A percentile compares a stretch with the other conserved stretches of the same genome.
phyloP scores from a whole-genome alignment of 1,140 invertebrate genomes.

The Euura saliciscinereae region DNA sequence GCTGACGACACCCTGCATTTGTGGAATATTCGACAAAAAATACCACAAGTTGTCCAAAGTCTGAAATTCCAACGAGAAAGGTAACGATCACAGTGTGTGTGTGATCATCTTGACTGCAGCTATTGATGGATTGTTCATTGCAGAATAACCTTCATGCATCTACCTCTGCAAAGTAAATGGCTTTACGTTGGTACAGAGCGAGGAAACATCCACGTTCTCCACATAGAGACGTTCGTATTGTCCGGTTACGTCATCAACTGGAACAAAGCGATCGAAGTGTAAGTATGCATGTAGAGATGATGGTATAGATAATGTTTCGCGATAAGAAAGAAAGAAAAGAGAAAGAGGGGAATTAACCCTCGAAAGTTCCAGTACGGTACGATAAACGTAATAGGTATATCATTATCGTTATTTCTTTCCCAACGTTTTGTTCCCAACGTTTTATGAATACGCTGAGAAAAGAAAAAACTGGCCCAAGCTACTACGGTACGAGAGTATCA shows the following conservation, averaged over 20 bases:
- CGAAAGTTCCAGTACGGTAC: no score
- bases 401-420: no score
- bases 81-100: conserved; percentile 59
- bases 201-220: conserved; percentile 97
- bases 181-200: conserved; percentile 96
- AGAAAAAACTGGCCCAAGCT: no score
- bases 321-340: no score
- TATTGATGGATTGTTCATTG: conserved; percentile 33
- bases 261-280: conserved; percentile 99
- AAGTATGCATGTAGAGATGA: conserved; percentile 63
- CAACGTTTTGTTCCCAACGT: no score
- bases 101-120: conserved; percentile 3
- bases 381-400: no score
- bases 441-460: no score
- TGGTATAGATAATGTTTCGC: no score
- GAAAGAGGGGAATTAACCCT: no score
- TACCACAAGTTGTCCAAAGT: conserved; percentile 92
- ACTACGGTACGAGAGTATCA: no score
- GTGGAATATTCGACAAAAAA: conserved; percentile 97
- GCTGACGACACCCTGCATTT: conserved; percentile 94
- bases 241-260: conserved; percentile 99
- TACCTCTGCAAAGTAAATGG: conserved; percentile 98
- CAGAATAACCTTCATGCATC: conserved; percentile 92
- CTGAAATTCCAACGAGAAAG: conserved; percentile 97
- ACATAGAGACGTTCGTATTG: conserved; percentile 93